These are phyloP conservation scores for Scolopax bukidnonensis DNA, from an alignment of 2,797 vertebrate genomes.

Conservation along the genomic window DNA sequence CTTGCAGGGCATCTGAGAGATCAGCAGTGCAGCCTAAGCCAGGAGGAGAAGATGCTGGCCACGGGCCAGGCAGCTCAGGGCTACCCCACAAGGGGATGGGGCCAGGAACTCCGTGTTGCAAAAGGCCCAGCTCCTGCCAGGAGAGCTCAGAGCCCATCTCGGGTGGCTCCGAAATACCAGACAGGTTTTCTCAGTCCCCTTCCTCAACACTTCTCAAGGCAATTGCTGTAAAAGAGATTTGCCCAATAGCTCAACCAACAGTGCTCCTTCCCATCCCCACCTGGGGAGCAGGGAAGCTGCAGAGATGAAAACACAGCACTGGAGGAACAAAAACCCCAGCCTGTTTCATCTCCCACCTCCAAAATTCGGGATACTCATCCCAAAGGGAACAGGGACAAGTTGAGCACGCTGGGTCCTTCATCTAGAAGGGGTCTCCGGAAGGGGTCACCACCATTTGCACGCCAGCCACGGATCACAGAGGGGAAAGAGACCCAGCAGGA, in stretches of 20 bases:
- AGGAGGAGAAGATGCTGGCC: background rate
- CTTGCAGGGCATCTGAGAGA: accelerated
- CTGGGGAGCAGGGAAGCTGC: background rate
- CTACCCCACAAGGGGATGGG: background rate
- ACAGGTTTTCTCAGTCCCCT: background rate
- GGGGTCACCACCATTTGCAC: background rate
- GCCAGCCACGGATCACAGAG: background rate
- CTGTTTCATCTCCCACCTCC: background rate
- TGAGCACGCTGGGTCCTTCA: background rate
- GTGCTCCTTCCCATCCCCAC: background rate
- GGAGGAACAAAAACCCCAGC: background rate
- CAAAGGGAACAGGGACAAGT: accelerated
- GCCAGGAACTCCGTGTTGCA: background rate
- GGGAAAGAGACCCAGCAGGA: background rate
- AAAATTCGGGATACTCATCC: background rate
- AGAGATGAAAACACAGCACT: background rate
- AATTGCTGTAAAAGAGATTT: background rate
- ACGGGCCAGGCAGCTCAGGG: background rate
- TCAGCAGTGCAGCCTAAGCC: background rate
- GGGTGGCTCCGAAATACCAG: background rate
- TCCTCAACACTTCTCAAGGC: background rate
- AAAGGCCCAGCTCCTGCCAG: background rate
- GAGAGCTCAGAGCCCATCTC: background rate
- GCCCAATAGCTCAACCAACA: background rate
- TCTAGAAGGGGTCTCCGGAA: background rate